Percentiles rank a stretch among this genome's conserved stretches.
These are phyloP conservation scores for Sthenelais limicola DNA, from an alignment of 2,888 invertebrate species.

Conservation along the genomic window DNA sequence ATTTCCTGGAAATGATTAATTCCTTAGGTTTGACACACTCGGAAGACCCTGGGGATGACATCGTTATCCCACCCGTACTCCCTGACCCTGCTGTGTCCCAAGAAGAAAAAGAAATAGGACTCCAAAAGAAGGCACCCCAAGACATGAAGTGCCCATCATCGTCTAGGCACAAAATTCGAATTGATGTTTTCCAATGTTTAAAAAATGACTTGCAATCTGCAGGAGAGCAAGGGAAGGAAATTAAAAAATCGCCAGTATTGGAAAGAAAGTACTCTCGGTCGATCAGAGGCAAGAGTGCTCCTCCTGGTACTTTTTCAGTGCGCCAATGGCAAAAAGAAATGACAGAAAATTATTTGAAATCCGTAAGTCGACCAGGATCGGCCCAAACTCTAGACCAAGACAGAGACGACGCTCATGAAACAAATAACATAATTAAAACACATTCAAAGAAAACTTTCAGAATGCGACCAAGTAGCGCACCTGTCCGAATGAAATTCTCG, in stretches of 20 bases:
- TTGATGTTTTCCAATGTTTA: constrained; percentile 19
- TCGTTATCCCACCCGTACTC: background rate
- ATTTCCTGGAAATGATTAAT: constrained; percentile 23
- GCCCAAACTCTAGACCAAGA: too few species aligned
- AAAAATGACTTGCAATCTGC: background rate
- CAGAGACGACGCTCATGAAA: background rate
- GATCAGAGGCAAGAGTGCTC: constrained; percentile 27
- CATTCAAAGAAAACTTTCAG: background rate
- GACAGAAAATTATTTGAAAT: background rate
- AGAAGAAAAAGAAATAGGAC: background rate
- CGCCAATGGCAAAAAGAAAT: constrained; percentile 15
- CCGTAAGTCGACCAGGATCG: constrained; percentile 1
- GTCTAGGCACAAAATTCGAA: background rate
- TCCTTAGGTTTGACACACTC: background rate
- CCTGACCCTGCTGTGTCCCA: background rate
- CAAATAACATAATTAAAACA: background rate
- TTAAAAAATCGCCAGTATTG: too few species aligned
- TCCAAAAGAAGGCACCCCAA: background rate
- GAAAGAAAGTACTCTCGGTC: too few species aligned
- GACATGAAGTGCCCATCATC: background rate
- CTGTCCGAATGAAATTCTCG: too few species aligned
- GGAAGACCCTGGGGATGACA: background rate
- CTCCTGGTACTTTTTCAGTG: constrained; percentile 1
- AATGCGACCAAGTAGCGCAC: too few species aligned
- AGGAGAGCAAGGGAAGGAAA: background rate